Evolutionary conservation across 2,888 invertebrate species (phyloP).

Genomic region (Heliconius charithonia): DNA sequence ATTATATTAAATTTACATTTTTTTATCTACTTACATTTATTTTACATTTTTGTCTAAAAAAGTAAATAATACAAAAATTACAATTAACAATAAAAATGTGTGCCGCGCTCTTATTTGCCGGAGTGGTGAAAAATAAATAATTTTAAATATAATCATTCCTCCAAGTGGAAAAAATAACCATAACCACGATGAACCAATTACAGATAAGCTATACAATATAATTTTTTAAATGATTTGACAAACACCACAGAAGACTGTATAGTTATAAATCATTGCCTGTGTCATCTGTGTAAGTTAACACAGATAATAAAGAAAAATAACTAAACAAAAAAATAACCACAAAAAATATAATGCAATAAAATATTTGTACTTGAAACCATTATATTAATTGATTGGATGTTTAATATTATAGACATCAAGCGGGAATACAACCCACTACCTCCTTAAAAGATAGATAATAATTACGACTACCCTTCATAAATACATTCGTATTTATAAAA

Average conservation of each 20-base stretch:
- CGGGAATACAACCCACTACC: neutral
- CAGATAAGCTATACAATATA: neutral
- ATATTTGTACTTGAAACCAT: neutral
- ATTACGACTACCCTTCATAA: neutral
- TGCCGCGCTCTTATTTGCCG: too few relatives aligned
- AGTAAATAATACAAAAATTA: neutral
- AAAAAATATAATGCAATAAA: neutral
- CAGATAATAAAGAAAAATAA: neutral
- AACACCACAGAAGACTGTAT: neutral
- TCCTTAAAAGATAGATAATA: neutral
- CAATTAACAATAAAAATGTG: too few relatives aligned
- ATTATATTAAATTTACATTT: neutral
- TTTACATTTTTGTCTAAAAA: neutral
- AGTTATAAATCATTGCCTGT: neutral
- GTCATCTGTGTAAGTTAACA: neutral
- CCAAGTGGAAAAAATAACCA: neutral
- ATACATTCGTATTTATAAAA: neutral
- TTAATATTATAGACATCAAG: neutral
- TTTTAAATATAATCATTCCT: too few relatives aligned
- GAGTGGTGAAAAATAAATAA: too few relatives aligned
- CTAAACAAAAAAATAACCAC: neutral
- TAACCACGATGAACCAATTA: neutral
- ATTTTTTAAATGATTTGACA: neutral
- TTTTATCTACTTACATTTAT: neutral
- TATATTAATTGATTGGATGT: neutral